Base-by-base conservation (phyloP, 1,140 invertebrate species). In the Thaumetopoea pityocampa region DNA sequence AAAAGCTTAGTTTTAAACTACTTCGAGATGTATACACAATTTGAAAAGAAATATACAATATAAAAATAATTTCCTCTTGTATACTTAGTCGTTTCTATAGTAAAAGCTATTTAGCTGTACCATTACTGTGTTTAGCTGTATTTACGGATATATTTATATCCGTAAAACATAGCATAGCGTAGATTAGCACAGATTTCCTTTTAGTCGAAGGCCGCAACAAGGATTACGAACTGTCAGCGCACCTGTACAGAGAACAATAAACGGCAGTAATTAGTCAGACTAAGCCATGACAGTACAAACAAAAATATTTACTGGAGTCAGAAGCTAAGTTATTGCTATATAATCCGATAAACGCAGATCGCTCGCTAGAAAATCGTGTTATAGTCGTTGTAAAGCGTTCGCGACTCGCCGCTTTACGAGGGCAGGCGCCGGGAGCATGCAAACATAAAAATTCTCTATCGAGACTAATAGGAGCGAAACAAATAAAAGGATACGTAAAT, bases 401-500 rank as follows among this genome's bases (percentile, higher is more conserved):
- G 59, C 67, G 60, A 73, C 64, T 77, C 77, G 76, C 54, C 79
- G 60, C 77, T 83, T 83, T 83, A 83, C 77, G 79, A 83, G 56
- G 64, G 56, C 56, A 72, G 70, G 61, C 73, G 73, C 29, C 74
- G 64, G 60, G 63, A 64, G 64, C 72, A 73, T 72, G 72, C 74
- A 78, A 73, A 81, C 79, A 83, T 83, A 83, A 83, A 81, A 83
- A 83, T 83, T 83, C 77, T 83, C 77, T 83, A 83, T 83, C 70
- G 77, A 65, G 72, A 81, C 79, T 83, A 83, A 81, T 81, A 83
- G 79, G 70, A 83, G 62, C 50, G 70, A 76, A 81, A 83, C 79
- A 81, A 83, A 83, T 83, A 83, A 83, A 83, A 83, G 67, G 74
- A 81, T 83, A 81, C 79, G 79, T 83, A 83, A 83, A 83, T 77